phyloP scores from a whole-genome alignment of 2,797 vertebrate species.

The Pelobates cultripes region DNA sequence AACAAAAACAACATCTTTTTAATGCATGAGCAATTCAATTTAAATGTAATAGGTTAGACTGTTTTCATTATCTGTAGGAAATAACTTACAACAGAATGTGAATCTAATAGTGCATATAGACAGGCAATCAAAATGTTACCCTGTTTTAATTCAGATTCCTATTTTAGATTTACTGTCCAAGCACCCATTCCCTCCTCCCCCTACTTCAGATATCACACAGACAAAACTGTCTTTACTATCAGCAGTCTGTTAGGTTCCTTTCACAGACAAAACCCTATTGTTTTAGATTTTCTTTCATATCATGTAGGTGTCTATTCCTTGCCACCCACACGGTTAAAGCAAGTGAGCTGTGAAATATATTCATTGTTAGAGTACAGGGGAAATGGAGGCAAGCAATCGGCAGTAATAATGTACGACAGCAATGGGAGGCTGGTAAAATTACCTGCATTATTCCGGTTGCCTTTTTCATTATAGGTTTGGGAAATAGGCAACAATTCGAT shows the following conservation, averaged over 20 bases:
- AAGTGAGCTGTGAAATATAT: slow-evolving; percentile 92
- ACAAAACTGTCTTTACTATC: slow-evolving; percentile 68
- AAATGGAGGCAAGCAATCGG: slow-evolving; percentile 76
- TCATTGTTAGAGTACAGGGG: slow-evolving; percentile 76
- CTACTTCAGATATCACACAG: slow-evolving; percentile 56
- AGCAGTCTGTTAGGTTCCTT: slow-evolving; percentile 61
- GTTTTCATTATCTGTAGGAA: too few species aligned
- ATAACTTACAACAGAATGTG: too few species aligned
- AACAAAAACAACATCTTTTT: too few species aligned
- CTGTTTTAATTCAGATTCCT: slow-evolving; percentile 44
- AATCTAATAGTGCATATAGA: too few species aligned
- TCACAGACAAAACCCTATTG: slow-evolving; percentile 74
- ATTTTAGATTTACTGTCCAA: slow-evolving; percentile 55
- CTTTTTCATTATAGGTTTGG: slow-evolving; percentile 86
- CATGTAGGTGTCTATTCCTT: slow-evolving; percentile 81
- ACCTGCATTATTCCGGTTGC: slow-evolving; percentile 86
- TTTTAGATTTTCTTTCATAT: slow-evolving; percentile 84
- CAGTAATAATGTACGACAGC: slow-evolving; percentile 88
- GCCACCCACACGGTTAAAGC: slow-evolving; percentile 84
- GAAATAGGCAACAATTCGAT: slow-evolving; percentile 88
- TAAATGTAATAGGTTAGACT: too few species aligned
- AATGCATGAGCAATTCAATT: too few species aligned
- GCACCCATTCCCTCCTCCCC: not conserved
- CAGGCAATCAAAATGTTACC: too few species aligned
- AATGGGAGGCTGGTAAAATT: slow-evolving; percentile 81